A percentile compares a stretch with the other conserved stretches of the same genome.
Evolutionary conservation across 2,888 invertebrate species (phyloP).

Genomic region (Hetaerina titia): DNA sequence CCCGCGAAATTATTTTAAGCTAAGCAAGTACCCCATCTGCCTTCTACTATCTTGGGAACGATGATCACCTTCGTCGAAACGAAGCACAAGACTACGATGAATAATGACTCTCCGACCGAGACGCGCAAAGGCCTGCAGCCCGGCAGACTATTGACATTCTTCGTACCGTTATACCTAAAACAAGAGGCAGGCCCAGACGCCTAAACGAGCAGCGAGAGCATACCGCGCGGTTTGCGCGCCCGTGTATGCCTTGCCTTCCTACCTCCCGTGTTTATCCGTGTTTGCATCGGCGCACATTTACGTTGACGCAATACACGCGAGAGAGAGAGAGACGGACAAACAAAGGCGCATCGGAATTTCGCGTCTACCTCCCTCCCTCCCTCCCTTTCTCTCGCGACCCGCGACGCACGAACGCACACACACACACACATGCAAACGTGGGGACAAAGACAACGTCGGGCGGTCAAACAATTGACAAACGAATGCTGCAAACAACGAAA

Average conservation of each 20-base stretch:
- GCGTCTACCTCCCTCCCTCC: not conserved
- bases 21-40: too few relatives aligned
- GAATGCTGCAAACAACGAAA: constrained; percentile 35
- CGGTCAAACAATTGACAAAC: constrained; percentile 59
- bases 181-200: not conserved
- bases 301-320: constrained; percentile 51
- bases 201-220: constrained; percentile 13
- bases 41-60: not conserved
- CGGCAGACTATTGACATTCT: not conserved
- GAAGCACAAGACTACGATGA: too few relatives aligned
- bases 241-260: not conserved
- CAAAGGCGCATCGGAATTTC: constrained; percentile 32
- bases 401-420: not conserved
- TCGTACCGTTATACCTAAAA: not conserved
- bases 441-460: not conserved
- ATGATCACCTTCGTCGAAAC: not conserved
- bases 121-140: not conserved
- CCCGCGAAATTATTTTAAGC: too few relatives aligned
- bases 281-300: constrained; percentile 30
- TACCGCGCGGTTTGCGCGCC: not conserved
- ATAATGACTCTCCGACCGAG: not conserved
- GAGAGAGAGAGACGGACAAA: constrained; percentile 7
- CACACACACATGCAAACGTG: not conserved
- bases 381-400: not conserved
- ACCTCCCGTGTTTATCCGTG: constrained; percentile 1